A percentile compares a stretch with the other conserved stretches of the same genome.
These are phyloP conservation scores for Diplodus puntazzo DNA, from an alignment of 2,797 vertebrate genomes.

Conservation along the genomic window DNA sequence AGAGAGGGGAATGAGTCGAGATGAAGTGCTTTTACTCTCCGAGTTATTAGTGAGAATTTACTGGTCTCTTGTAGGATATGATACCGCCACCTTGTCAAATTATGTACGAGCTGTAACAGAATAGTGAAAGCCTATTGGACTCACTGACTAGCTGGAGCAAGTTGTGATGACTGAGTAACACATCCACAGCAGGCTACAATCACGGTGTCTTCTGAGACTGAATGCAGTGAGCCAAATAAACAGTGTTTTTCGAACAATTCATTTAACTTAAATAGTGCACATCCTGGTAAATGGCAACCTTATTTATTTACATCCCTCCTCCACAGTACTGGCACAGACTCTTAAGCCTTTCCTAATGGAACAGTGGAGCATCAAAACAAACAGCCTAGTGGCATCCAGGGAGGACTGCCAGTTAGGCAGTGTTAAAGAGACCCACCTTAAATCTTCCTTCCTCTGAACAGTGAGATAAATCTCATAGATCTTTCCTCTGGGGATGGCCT, in stretches of 20 bases:
- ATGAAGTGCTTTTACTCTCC: conserved; percentile 57
- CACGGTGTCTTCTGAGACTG: conserved; percentile 53
- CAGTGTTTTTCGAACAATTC: conserved; percentile 73
- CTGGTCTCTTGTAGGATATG: conserved; percentile 50
- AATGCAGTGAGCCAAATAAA: conserved; percentile 66
- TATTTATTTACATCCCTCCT: conserved; percentile 81
- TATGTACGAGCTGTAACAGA: conserved; percentile 57
- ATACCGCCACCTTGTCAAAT: conserved; percentile 62
- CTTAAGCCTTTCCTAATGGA: conserved; percentile 81
- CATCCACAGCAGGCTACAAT: conserved; percentile 37
- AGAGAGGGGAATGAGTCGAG: conserved; percentile 36
- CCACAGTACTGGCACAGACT: conserved; percentile 66
- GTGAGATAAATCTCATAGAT: conserved; percentile 99
- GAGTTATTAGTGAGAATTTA: conserved; percentile 62
- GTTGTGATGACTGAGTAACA: conserved; percentile 56
- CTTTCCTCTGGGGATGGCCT: conserved; percentile 98
- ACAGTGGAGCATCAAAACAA: conserved; percentile 81
- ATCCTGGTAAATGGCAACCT: conserved; percentile 69
- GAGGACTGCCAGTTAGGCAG: conserved; percentile 71
- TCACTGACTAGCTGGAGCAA: conserved; percentile 29
- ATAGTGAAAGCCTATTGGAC: conserved; percentile 62
- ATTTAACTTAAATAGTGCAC: conserved; percentile 79
- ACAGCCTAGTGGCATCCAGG: conserved; percentile 77
- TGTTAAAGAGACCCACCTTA: conserved; percentile 90
- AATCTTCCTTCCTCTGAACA: conserved; percentile 96